A percentile compares a stretch with the other conserved stretches of the same genome.
Conservation (phyloP, 2,888 invertebrate species). For the Drosophila lacicola region DNA sequence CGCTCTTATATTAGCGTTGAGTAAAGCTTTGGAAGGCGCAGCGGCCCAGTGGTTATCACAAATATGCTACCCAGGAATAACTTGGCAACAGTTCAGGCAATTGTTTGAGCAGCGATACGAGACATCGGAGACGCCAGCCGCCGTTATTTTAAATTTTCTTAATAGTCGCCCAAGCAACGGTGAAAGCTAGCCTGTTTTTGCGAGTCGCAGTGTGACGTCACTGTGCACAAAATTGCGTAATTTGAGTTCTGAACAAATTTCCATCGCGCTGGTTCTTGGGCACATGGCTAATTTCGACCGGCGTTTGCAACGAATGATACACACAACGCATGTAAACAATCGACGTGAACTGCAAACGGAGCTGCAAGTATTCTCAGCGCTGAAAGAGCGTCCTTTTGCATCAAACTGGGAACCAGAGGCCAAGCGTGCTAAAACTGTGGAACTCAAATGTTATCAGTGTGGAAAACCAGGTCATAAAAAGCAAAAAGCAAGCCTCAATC, state of each 20-base stretch:
- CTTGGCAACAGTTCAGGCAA: constrained; percentile 1
- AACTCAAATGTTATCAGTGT: too few species aligned
- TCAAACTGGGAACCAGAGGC: neutral
- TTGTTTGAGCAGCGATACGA: neutral
- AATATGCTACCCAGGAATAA: constrained; percentile 3
- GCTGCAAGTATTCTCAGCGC: neutral
- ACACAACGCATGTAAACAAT: neutral
- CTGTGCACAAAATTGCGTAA: neutral
- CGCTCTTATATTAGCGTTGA: neutral
- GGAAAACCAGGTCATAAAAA: too few species aligned
- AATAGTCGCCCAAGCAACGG: neutral
- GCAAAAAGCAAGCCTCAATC: too few species aligned
- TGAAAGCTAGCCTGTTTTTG: neutral
- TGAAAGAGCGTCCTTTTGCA: neutral
- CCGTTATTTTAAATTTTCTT: neutral
- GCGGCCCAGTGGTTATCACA: constrained; percentile 7
- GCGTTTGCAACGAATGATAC: neutral
- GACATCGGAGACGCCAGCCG: neutral
- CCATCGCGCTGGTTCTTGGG: constrained; percentile 1
- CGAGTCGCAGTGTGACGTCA: neutral
- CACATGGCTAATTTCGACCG: neutral
- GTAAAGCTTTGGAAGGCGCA: constrained; percentile 2
- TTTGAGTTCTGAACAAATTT: neutral
- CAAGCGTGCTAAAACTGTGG: too few species aligned
- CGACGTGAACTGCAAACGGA: neutral